Evolutionary conservation across 2,888 invertebrate species (phyloP), one percentile per base, ranked within the genome.

Genomic region (Iphiclides podalirius): DNA sequence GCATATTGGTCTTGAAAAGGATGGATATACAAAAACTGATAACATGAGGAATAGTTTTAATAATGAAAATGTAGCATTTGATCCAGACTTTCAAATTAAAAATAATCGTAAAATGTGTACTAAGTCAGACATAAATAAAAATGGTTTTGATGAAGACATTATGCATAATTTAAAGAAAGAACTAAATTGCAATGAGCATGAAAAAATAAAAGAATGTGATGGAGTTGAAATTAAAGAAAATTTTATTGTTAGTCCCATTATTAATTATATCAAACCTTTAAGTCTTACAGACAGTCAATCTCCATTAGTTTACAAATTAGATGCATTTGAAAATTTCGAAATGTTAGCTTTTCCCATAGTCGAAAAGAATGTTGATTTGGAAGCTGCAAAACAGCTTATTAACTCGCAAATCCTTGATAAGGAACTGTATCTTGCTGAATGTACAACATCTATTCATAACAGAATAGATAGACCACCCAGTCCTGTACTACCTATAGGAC

Each of bases 281-380:
- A 56, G 23, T 7, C 60, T 61, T 57, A 33, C 1, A 4, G 43
- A 52, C 16, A 28, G 53, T 13, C 52, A 59, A 43, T 55, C 66
- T 0, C 72, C 74, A 15, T 57, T 85, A 52, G 64, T 79, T 13
- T 76, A 63, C 28, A 60, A 71, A 28, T 55, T 86, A 14, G 74
- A 80, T 26, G 53, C 58, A 8, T 88, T 86, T 71, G 87, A 87
- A 54, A 70, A 67, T 23, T 86, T 87, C 59, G 86, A 84, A 64
- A 66, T 61, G 34, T 49, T 79, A 16, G 80, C 75, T 1, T 44
- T 67, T 41, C 74, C 79, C 9, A 37, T 83, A 0, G 45, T 86
- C 47, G 62, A 70, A 57, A 61, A 70, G 31, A 55, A 63, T 52
- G 12, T 44, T 20, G 66, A 81, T 53, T 44, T 72, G 2, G 55